Conservation (phyloP, 2,888 invertebrate species). For the Tiliacea aurago region DNA sequence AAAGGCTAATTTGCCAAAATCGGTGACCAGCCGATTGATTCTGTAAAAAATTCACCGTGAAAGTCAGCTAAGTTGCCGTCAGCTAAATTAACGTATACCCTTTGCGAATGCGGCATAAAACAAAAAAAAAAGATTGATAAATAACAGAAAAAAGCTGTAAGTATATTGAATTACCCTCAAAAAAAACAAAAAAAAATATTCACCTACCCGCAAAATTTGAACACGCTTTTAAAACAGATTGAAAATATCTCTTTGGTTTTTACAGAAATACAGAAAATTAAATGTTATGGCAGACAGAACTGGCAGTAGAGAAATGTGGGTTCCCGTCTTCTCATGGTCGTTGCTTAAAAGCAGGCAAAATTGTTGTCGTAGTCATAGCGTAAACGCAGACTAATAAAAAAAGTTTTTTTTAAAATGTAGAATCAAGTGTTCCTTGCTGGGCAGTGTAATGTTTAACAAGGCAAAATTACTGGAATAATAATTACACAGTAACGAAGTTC, state of each 20-base stretch:
- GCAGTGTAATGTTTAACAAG: no score
- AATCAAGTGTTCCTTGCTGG: background rate
- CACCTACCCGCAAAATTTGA: conserved; percentile 44
- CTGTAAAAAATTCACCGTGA: no score
- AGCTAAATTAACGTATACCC: background rate
- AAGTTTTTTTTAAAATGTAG: background rate
- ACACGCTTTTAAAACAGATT: conserved; percentile 64
- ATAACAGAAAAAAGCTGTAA: background rate
- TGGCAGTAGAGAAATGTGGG: conserved; percentile 23
- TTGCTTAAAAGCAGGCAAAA: no score
- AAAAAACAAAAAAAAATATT: background rate
- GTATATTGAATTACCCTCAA: background rate
- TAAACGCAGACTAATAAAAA: no score
- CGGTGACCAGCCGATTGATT: no score
- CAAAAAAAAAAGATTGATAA: no score
- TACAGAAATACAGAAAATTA: conserved; percentile 64
- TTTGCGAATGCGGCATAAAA: no score
- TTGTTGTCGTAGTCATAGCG: no score
- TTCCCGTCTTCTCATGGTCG: background rate
- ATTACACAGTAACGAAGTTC: background rate
- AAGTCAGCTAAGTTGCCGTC: no score
- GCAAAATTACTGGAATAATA: background rate
- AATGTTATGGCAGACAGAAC: conserved; percentile 62
- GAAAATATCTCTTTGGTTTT: conserved; percentile 65
- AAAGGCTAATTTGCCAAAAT: no score